Evolutionary conservation across 1,140 invertebrate species (phyloP).

Genomic region (Wiebesia pumilae): DNA sequence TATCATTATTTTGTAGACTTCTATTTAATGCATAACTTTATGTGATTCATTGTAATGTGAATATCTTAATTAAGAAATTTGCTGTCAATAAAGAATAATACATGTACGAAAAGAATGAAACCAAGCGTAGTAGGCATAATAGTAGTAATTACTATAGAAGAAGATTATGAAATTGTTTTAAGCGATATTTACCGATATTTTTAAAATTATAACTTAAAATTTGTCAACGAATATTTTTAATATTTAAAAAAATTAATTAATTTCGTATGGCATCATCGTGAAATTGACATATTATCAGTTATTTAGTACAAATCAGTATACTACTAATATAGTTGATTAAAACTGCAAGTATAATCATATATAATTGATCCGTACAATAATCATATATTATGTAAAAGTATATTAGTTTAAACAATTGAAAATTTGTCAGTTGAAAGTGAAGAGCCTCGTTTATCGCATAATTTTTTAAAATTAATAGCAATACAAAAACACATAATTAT

Average conservation of each 20-base stretch:
- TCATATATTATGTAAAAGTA: not conserved
- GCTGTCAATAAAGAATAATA: not conserved
- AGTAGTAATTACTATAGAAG: not conserved
- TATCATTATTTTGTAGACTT: not conserved
- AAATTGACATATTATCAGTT: not conserved
- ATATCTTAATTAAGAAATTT: not conserved
- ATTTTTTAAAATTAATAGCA: not conserved
- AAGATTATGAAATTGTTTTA: not conserved
- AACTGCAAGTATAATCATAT: not conserved
- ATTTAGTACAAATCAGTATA: too few relatives aligned
- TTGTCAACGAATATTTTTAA: too few relatives aligned
- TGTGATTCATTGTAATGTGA: not conserved
- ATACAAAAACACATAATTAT: constrained; percentile 43
- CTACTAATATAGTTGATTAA: not conserved
- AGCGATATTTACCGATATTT: too few relatives aligned
- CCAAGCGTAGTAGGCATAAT: not conserved
- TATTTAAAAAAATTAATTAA: not conserved
- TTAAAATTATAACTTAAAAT: too few relatives aligned
- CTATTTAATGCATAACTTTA: not conserved
- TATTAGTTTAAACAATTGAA: not conserved
- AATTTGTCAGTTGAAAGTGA: not conserved
- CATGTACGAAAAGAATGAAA: not conserved
- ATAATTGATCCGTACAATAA: not conserved
- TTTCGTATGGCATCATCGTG: not conserved
- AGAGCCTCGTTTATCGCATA: not conserved